Conservation (phyloP, 2,888 invertebrate species). For the Tinea semifulvella region DNA sequence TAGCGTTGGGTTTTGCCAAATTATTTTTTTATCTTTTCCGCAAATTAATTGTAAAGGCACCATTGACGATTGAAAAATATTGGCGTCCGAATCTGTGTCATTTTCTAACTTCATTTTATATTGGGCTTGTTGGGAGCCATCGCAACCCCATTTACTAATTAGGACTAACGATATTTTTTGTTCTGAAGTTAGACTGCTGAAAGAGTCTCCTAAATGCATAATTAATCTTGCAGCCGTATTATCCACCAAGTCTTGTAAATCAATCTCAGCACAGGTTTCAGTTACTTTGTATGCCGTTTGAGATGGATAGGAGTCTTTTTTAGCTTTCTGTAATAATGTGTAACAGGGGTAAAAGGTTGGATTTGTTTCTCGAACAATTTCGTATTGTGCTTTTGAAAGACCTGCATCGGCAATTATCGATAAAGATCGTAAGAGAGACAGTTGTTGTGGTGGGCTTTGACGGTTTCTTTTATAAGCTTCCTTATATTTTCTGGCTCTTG, state of each 20-base stretch:
- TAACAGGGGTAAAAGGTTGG: constrained; percentile 18
- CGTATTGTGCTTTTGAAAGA: constrained; percentile 17
- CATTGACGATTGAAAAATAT: constrained; percentile 15
- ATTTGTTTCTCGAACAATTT: constrained; percentile 17
- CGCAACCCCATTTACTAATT: constrained; percentile 18
- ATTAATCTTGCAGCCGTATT: constrained; percentile 7
- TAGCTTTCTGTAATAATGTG: constrained; percentile 15
- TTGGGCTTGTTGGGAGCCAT: constrained; percentile 14
- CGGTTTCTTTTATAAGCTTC: constrained; percentile 5
- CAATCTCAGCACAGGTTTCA: constrained; percentile 11
- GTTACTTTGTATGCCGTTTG: constrained; percentile 13
- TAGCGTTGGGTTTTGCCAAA: constrained; percentile 26
- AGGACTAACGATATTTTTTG: constrained; percentile 12
- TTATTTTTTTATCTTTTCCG: constrained; percentile 19
- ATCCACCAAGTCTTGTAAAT: constrained; percentile 14
- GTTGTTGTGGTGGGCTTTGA: not conserved
- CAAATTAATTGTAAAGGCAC: constrained; percentile 13
- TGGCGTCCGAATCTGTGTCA: constrained; percentile 12
- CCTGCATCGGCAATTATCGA: constrained; percentile 21
- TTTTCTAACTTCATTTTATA: constrained; percentile 15
- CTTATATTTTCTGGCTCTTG: constrained; percentile 18
- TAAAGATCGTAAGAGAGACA: constrained; percentile 17
- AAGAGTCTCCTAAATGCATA: not conserved
- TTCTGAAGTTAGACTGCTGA: not conserved
- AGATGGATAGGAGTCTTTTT: constrained; percentile 14